A percentile compares a stretch with the other conserved stretches of the same genome.
Evolutionary conservation across 2,797 vertebrate genomes (phyloP).

Genomic region (Lutjanus campechanus): DNA sequence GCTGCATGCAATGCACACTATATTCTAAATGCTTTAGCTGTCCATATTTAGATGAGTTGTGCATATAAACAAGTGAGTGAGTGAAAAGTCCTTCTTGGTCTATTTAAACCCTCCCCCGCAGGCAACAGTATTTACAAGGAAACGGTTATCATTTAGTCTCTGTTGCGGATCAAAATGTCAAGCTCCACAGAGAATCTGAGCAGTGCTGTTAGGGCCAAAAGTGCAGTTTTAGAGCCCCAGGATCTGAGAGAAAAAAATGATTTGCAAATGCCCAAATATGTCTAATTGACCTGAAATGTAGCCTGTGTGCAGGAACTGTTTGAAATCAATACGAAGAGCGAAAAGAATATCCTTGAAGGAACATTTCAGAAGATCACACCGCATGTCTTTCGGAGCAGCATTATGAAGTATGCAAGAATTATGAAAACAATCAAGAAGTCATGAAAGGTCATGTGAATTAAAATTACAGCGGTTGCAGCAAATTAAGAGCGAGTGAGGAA

Average conservation of each 20-base stretch:
- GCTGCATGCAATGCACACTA: conserved; percentile 44
- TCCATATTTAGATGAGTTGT: conserved; percentile 77
- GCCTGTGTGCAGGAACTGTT: conserved; percentile 82
- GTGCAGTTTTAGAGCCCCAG: conserved; percentile 86
- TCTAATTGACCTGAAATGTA: conserved; percentile 88
- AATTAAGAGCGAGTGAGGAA: conserved; percentile 72
- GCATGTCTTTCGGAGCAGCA: conserved; percentile 51
- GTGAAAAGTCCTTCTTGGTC: conserved; percentile 83
- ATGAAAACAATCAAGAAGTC: conserved; percentile 80
- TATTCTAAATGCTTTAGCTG: conserved; percentile 56
- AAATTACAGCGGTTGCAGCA: conserved; percentile 69
- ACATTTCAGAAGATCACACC: conserved; percentile 69
- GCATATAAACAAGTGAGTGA: conserved; percentile 81
- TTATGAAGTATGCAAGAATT: conserved; percentile 73
- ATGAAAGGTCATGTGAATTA: conserved; percentile 74
- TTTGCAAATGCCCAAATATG: conserved; percentile 88
- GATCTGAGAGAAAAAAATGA: conserved; percentile 83
- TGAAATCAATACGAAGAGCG: conserved; percentile 84
- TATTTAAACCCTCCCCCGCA: conserved; percentile 85
- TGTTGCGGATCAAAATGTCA: conserved; percentile 88
- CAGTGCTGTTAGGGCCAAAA: conserved; percentile 84
- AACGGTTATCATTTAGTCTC: conserved; percentile 89
- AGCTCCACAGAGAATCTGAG: conserved; percentile 85
- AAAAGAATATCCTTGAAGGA: conserved; percentile 78
- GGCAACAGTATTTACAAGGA: conserved; percentile 86